Evolutionary conservation across 2,888 invertebrate species (phyloP).

Genomic region (Hemicrepidius hirtus): DNA sequence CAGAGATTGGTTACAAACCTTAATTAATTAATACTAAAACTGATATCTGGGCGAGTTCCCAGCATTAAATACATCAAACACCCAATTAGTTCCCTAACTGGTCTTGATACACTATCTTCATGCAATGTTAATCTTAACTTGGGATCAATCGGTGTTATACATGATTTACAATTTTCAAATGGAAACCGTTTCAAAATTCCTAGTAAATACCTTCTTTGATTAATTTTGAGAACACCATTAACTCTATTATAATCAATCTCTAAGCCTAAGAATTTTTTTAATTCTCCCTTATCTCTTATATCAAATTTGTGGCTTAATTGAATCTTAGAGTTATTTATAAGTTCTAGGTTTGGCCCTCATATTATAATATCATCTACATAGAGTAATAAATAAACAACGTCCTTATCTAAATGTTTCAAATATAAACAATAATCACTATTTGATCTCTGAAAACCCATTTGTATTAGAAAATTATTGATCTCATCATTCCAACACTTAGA

Average conservation of each 20-base stretch:
- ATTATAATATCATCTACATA: conserved; percentile 8
- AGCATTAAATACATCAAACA: conserved; percentile 28
- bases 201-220: conserved; percentile 34
- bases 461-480: conserved; percentile 30
- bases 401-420: not conserved
- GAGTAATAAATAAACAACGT: not conserved
- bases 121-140: not conserved
- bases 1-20: no score
- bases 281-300: conserved; percentile 50
- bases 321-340: conserved; percentile 1
- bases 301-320: conserved; percentile 35
- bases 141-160: not conserved
- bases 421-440: conserved; percentile 28
- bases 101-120: not conserved
- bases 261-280: conserved; percentile 52
- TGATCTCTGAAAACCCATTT: conserved; percentile 18
- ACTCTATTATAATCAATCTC: conserved; percentile 51
- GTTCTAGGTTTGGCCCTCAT: not conserved
- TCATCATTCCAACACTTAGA: conserved; percentile 40
- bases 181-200: conserved; percentile 42
- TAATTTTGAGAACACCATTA: conserved; percentile 39
- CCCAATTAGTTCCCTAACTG: conserved; percentile 28
- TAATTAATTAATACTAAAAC: conserved; percentile 41
- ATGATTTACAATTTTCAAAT: conserved; percentile 39
- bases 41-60: conserved; percentile 32